phyloP scores from a whole-genome alignment of 1,140 invertebrate genomes.

The Ephestia elutella region DNA sequence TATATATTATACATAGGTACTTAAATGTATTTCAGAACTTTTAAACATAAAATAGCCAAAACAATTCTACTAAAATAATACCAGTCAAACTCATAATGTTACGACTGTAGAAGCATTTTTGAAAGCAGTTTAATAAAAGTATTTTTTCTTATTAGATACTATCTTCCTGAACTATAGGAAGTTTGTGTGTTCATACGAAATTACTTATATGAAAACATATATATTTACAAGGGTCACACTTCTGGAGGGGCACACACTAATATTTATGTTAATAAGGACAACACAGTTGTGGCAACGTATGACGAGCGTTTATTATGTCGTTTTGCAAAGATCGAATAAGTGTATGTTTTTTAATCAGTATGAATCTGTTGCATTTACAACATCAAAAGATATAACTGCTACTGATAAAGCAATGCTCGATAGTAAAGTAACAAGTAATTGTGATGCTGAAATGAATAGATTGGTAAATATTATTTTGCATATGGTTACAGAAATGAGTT shows the following conservation, averaged over 20 bases:
- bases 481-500: not conserved
- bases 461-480: constrained; percentile 2
- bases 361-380: not conserved
- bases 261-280: constrained; percentile 48
- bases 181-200: constrained; percentile 14
- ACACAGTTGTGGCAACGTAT: constrained; percentile 64
- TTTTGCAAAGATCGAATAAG: constrained; percentile 4
- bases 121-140: constrained; percentile 20
- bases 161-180: constrained; percentile 39
- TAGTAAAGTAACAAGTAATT: not conserved
- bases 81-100: constrained; percentile 12
- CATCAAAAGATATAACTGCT: not conserved
- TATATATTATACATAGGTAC: not conserved
- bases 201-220: constrained; percentile 5
- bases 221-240: constrained; percentile 27
- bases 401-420: not conserved
- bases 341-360: not conserved
- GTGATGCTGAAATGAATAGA: not conserved
- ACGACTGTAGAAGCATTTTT: constrained; percentile 22
- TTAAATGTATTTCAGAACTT: not conserved
- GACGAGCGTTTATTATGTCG: constrained; percentile 45
- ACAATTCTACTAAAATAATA: constrained; percentile 33
- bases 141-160: not conserved
- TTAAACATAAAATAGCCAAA: constrained; percentile 68
- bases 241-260: constrained; percentile 39